Base-by-base conservation (phyloP, 2,113 vertebrate genomes). In the Chitala chitala region DNA sequence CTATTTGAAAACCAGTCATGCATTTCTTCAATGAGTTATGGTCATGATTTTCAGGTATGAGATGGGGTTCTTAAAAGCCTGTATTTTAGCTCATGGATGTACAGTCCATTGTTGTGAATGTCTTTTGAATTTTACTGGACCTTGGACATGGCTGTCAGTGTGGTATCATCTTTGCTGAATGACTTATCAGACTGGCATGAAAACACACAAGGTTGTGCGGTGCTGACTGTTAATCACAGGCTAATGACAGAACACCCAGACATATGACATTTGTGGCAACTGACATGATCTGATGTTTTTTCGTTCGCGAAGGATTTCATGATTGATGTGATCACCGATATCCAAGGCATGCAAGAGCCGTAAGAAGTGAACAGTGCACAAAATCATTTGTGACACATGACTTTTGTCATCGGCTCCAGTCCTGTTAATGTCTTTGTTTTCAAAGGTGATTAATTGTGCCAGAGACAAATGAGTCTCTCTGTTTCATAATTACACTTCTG, bases 11-110 rank as follows among this genome's bases (percentile, higher is more conserved):
- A n/a, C n/a, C n/a, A n/a, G n/a, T n/a, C n/a, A n/a, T n/a, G n/a
- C n/a, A n/a, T n/a, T n/a, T n/a, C n/a, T n/a, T n/a, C n/a, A n/a
- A n/a, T n/a, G n/a, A n/a, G n/a, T n/a, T n/a, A n/a, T n/a, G 7
- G 17, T 38, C 59, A 63, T 29, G 20, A 36, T 63, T 59, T 63
- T 33, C 12, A 63, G 59, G 38, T 63, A 79, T 33, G 74, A 86
- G 85, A 88, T 85, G 89, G 82, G 82, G 84, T 87, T 85, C 84
- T 82, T 88, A 85, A 87, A 90, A 89, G 87, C 87, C 84, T 88
- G 88, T 89, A 88, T 89, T 89, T 90, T 86, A 81, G 87, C 85
- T 85, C 76, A 80, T 79, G 84, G 84, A 78, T 82, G 79, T 76
- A 55, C 70, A 83, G 80, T 76, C 44, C 71, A 83, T 78, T 82